phyloP scores from a whole-genome alignment of 2,797 vertebrate genomes.

The Potorous gilbertii region DNA sequence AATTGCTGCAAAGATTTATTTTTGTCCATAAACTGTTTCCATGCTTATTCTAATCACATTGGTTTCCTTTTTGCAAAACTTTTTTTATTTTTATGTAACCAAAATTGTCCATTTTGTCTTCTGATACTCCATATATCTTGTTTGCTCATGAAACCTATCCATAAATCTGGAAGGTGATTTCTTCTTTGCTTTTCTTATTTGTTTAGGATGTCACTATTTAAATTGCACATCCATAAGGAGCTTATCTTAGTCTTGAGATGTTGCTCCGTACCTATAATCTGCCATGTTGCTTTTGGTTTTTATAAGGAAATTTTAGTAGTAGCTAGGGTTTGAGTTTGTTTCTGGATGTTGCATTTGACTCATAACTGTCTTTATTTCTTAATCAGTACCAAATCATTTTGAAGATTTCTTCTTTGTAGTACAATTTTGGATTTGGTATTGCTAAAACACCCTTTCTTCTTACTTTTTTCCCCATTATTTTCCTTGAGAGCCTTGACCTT shows the following conservation, averaged over 20 bases:
- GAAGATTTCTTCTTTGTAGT: not conserved
- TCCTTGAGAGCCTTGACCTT: not conserved
- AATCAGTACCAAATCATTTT: not conserved
- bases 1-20: not conserved
- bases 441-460: not conserved
- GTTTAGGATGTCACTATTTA: not conserved
- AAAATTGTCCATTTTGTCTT: not conserved
- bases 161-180: not conserved
- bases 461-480: not conserved
- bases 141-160: not conserved
- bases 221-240: not conserved
- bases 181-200: not conserved
- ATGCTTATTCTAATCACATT: not conserved
- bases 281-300: not conserved
- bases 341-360: not conserved
- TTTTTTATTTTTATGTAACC: not conserved
- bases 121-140: not conserved
- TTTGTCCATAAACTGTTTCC: not conserved
- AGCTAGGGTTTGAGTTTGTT: not conserved
- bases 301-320: not conserved
- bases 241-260: not conserved
- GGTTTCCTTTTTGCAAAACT: not conserved
- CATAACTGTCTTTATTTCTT: not conserved
- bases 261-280: not conserved
- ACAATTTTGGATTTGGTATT: not conserved